Base-by-base conservation (phyloP, 2,888 invertebrate genomes). In the Ephialtes manifestator region DNA sequence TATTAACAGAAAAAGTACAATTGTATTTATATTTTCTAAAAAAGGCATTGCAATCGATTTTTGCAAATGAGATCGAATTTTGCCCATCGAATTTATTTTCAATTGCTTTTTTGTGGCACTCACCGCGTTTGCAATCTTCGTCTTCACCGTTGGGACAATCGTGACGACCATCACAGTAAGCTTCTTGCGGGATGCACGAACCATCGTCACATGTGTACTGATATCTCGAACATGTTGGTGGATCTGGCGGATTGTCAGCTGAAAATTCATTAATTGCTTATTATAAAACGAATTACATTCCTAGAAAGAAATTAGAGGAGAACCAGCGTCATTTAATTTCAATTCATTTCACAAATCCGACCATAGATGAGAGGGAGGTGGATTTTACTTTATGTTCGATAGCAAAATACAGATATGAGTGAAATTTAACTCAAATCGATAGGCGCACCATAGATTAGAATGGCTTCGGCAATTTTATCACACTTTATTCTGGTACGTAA, bases 71-170 rank as follows among this genome's bases (percentile, higher is more conserved):
- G 20, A 65, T 39, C 7, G 20, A 20, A 65, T 18, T 39, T 39
- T 43, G 65, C 39, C 39, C 65, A 65, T 65, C 20, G 43, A 43
- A 2, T 39, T 18, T 20, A 39, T 65, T 65, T 7, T 4, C 0
- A 11, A 65, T 43, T n/a, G 18, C 2, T 10, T 11, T 20, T 39
- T 11, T 18, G 4, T 53, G 55, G n/a, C 11, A 88, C 90, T 89
- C 87, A 92, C 92, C 89, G 83, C 72, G 87, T 95, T 93, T 93
- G 91, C 96, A 96, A 87, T 95, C 94, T 94, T 96, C 96, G 92
- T 96, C 96, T 63, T 95, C 94, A 78, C 95, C 95, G 90, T 96
- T 95, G 63, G 93, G 93, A 92, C 96, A 96, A 90, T 96, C 96
- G 35, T 87, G 81, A 15, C 91, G 92, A 43, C 94, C 94, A 91